Percentiles rank a stretch among this genome's conserved stretches.
Conservation (phyloP, 2,113 vertebrate species). For the Philantomba maxwellii region DNA sequence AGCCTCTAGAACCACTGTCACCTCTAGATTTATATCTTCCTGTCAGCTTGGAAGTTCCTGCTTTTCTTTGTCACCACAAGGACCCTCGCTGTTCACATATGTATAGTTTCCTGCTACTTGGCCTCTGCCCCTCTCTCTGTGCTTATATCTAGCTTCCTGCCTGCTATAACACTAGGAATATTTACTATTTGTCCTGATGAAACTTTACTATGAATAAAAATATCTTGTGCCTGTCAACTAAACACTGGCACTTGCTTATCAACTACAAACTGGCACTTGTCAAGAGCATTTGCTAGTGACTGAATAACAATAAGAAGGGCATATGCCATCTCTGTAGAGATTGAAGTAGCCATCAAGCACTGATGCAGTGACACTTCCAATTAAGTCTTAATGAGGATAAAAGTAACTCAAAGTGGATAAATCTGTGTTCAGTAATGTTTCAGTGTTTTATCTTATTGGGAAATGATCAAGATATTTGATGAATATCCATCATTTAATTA, state of each 20-base stretch:
- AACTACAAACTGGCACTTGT: neutral
- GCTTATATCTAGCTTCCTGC: neutral
- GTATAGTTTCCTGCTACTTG: neutral
- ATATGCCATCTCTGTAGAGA: neutral
- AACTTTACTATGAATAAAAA: neutral
- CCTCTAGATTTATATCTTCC: neutral
- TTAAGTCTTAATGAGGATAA: neutral
- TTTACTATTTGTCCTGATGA: neutral
- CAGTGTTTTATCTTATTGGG: neutral
- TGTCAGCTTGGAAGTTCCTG: neutral
- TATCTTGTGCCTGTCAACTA: neutral
- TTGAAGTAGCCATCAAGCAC: neutral
- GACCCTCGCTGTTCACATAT: neutral
- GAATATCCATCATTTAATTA: neutral
- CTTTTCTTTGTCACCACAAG: neutral
- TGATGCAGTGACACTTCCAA: neutral
- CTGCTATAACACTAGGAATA: neutral
- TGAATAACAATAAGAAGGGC: neutral
- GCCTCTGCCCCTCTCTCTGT: neutral
- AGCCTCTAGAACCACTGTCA: too few relatives aligned
- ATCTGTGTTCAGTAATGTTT: neutral
- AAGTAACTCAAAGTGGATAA: neutral
- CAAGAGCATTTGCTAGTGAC: neutral
- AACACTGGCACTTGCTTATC: neutral
- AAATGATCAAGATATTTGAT: neutral